Percentiles rank a stretch among this genome's conserved stretches.
Evolutionary conservation across 2,888 invertebrate genomes (phyloP).

Genomic region (Hetaerina titia): DNA sequence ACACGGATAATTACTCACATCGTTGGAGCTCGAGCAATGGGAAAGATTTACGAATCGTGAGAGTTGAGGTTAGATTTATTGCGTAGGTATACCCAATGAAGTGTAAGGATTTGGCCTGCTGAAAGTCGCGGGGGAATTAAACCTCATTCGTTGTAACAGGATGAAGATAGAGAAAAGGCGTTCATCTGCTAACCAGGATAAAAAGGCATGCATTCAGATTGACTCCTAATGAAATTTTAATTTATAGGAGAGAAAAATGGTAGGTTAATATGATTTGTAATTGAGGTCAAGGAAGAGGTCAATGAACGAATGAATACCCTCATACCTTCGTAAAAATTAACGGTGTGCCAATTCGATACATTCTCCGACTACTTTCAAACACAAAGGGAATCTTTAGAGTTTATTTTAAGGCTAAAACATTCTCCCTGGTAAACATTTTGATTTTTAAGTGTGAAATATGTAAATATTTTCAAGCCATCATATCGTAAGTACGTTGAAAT

Average conservation of each 20-base stretch:
- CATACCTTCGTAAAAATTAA: no score
- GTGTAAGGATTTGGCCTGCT: background rate
- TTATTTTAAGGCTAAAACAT: no score
- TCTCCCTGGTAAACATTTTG: no score
- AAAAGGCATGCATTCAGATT: background rate
- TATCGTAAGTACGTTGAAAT: no score
- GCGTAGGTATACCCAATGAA: background rate
- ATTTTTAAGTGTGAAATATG: no score
- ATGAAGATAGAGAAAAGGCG: background rate
- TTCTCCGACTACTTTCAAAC: background rate
- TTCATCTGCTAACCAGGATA: background rate
- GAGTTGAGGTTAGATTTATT: conserved; percentile 3
- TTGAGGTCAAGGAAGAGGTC: conserved; percentile 4
- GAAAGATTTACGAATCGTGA: background rate
- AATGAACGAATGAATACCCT: background rate
- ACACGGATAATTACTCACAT: background rate
- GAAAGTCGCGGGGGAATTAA: background rate
- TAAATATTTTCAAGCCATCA: no score
- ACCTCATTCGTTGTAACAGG: background rate
- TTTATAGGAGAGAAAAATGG: background rate
- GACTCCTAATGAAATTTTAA: conserved; percentile 24
- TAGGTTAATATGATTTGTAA: background rate
- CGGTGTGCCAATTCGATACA: background rate
- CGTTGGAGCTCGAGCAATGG: background rate
- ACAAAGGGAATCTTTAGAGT: no score